A percentile compares a stretch with the other conserved stretches of the same genome.
These are phyloP conservation scores for Rhynchomys soricoides DNA, from an alignment of 2,113 vertebrate species.

Conservation along the genomic window DNA sequence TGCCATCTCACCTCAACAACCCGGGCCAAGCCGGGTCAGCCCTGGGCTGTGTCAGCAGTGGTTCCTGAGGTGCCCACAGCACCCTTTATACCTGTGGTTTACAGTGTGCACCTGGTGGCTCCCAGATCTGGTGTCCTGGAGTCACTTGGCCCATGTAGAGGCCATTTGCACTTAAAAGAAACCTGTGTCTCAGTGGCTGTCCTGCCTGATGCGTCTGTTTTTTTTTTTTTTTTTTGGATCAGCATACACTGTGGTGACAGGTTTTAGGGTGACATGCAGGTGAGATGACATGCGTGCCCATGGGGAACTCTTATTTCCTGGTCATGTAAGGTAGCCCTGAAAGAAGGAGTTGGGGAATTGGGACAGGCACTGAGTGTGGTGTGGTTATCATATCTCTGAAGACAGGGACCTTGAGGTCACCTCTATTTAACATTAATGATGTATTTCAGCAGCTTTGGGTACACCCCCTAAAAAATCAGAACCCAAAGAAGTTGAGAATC, in stretches of 20 bases:
- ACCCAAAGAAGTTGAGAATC: background rate
- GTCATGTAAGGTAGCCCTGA: rapidly evolving
- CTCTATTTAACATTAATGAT: rapidly evolving
- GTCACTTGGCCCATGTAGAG: rapidly evolving
- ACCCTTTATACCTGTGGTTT: too few species aligned
- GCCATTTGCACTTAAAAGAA: background rate
- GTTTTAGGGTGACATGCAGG: too few species aligned
- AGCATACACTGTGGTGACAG: rapidly evolving
- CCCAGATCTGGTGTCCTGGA: too few species aligned
- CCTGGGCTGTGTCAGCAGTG: background rate
- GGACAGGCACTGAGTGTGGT: rapidly evolving
- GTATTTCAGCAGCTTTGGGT: background rate
- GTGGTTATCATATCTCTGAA: background rate
- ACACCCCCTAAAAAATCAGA: background rate
- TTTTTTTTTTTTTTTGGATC: background rate
- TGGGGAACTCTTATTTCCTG: background rate
- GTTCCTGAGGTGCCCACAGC: background rate
- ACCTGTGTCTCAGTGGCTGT: rapidly evolving
- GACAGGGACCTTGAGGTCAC: rapidly evolving
- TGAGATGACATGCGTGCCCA: background rate
- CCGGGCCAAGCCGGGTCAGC: background rate
- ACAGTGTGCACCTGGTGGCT: background rate
- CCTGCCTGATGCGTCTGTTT: rapidly evolving
- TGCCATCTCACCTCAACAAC: rapidly evolving
- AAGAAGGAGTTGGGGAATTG: background rate